Base-by-base conservation (phyloP, 2,113 vertebrate genomes). In the Prunella fulvescens region DNA sequence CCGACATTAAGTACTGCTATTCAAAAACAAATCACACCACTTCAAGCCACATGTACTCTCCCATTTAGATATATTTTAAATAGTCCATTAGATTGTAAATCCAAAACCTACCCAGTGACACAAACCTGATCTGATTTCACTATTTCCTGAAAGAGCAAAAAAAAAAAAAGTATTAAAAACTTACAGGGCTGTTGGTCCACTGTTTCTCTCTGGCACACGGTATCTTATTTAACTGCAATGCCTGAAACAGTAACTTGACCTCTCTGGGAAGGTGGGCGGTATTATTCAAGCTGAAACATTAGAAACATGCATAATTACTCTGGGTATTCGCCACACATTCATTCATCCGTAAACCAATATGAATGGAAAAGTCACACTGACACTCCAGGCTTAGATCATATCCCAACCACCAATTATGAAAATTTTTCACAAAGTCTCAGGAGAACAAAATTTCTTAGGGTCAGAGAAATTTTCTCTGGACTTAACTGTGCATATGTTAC, bases 231-330 rank as follows among this genome's bases (percentile, higher is more conserved):
- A 88, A 90, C 85, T 90, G 79, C 90, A 95, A 19, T 64, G 93
- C 81, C 88, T 94, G 86, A 78, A 94, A 91, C 65, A 90, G 96
- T 95, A 97, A 97, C 92, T 73, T 93, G 96, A 97, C 96, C 97
- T 93, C 86, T 96, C 95, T 93, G 95, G 93, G 96, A 97, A 97
- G 92, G 93, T 95, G 88, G 95, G 95, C 51, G 69, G 93, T 96
- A 84, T 96, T 96, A 96, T 92, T 95, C 93, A 94, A 94, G 92
- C 74, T 80, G 95, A 97, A 97, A 97, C 93, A 94, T 81, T 95
- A 97, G 95, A 96, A 97, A 95, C 93, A 93, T 81, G 92, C 92
- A 94, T 97, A 97, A 97, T 97, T 93, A 97, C 7, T 5, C 76
- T 76, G 94, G 47, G 53, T 90, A 92, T 96, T 96, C 73, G 91